Base-by-base conservation (phyloP, 2,888 invertebrate species). In the Conomelus anceps region DNA sequence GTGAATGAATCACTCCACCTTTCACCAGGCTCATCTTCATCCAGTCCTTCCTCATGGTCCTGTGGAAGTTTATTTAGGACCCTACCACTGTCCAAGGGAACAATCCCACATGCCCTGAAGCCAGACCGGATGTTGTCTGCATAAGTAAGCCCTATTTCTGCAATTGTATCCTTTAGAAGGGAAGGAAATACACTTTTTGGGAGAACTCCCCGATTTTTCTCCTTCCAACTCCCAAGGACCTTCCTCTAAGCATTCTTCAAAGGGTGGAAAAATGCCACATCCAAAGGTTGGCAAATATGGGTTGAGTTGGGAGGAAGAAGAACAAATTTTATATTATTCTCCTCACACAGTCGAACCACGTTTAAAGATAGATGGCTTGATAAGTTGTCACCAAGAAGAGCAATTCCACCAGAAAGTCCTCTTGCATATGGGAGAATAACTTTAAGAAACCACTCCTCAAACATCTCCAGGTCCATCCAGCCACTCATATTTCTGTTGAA, bases 401-500 rank as follows among this genome's bases (percentile, higher is more conserved):
- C 7, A 41, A 41, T 41, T 41, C 17, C 41, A 3, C 41, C 41
- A 41, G 41, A 13, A 41, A 41, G 41, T 41, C 17, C 17, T 17
- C 41, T 41, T 13, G 11, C 7, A 41, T 41, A 41, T 3, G 41
- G 41, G 17, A 41, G 41, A 41, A 41, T 41, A 13, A 41, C 17
- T 41, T 20, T 6, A 3, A 3, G 17, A 17, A 41, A 41, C 41
- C 41, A 41, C 41, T 41, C 41, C 41, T 41, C 41, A 41, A 41
- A 4, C 6, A 26, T 26, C 9, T n/a, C n/a, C n/a, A n/a, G n/a
- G 26, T 26, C 9, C 26, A 26, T 9, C 9, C 26, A 7, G 26
- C 9, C 26, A 7, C 26, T 26, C 26, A 26, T n/a, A 7, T 91
- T 91, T 22, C 92, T 87, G 89, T 92, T 92, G 90, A 91, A 91